Conservation (phyloP, 2,888 invertebrate genomes). For the Zeuzera pyrina region DNA sequence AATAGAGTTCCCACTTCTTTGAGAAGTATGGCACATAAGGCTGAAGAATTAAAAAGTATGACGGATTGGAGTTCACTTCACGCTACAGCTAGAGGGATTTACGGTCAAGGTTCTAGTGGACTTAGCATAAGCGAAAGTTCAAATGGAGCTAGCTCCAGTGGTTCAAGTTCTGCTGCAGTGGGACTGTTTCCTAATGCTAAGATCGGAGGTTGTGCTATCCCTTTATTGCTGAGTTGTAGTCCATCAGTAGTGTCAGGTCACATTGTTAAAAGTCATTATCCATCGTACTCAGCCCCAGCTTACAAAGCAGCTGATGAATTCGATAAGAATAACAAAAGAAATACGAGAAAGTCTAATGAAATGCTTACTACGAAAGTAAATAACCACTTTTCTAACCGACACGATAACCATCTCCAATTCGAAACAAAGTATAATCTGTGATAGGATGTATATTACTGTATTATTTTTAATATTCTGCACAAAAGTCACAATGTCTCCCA, state of each 20-base stretch:
- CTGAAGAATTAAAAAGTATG: constrained; percentile 6
- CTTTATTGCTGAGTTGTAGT: constrained; percentile 55
- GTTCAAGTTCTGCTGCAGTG: constrained; percentile 27
- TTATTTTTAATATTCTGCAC: too few species aligned
- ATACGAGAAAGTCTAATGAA: too few species aligned
- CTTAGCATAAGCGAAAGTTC: neutral
- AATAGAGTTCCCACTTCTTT: neutral
- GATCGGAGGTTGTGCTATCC: constrained; percentile 50
- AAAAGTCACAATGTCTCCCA: too few species aligned
- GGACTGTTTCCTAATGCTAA: constrained; percentile 57
- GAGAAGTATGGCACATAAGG: neutral
- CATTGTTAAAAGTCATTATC: constrained; percentile 44
- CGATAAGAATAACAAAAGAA: constrained; percentile 44
- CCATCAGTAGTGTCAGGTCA: constrained; percentile 46
- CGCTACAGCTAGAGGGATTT: neutral
- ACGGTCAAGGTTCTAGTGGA: neutral
- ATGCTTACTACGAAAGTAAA: too few species aligned
- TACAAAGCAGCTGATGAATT: constrained; percentile 32
- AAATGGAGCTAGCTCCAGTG: constrained; percentile 5
- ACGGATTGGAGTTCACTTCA: constrained; percentile 21
- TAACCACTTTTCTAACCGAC: too few species aligned
- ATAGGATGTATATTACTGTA: too few species aligned
- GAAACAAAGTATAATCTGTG: too few species aligned
- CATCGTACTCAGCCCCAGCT: constrained; percentile 14
- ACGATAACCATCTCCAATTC: too few species aligned